These are phyloP conservation scores for Idaea aversata DNA, from an alignment of 2,888 invertebrate species.

Conservation along the genomic window DNA sequence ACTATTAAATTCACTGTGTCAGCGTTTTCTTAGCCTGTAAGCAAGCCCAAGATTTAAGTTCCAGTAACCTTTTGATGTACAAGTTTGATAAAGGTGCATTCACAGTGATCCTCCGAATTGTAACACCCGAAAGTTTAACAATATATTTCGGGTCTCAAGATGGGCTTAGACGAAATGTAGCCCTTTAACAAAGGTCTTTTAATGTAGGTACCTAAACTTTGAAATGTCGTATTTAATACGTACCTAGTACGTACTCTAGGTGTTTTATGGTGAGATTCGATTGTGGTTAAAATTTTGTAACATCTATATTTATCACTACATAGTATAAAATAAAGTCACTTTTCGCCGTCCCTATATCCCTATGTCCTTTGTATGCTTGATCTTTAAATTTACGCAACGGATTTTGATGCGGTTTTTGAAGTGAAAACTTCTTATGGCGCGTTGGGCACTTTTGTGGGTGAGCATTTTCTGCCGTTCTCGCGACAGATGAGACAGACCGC, in stretches of 20 bases:
- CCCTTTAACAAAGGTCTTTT: neutral
- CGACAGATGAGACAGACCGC: no score
- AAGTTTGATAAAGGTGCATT: slow-evolving; percentile 1
- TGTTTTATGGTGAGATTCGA: no score
- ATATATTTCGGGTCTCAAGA: neutral
- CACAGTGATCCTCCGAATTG: neutral
- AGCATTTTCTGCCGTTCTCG: no score
- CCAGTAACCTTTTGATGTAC: neutral
- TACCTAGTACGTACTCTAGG: neutral
- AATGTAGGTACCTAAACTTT: neutral
- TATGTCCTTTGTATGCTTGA: no score
- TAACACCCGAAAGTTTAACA: neutral
- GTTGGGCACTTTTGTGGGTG: no score
- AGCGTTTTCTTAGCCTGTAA: neutral
- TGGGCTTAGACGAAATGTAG: slow-evolving; percentile 1
- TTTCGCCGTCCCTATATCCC: no score
- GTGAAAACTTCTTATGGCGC: no score
- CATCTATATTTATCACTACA: no score
- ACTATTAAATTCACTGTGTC: neutral
- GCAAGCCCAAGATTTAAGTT: neutral
- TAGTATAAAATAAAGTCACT: no score
- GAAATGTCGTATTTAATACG: neutral
- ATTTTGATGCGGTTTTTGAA: no score
- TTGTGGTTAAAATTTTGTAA: no score
- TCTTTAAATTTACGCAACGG: no score